phyloP scores from a whole-genome alignment of 2,797 vertebrate species.

The Manis crassicaudata region DNA sequence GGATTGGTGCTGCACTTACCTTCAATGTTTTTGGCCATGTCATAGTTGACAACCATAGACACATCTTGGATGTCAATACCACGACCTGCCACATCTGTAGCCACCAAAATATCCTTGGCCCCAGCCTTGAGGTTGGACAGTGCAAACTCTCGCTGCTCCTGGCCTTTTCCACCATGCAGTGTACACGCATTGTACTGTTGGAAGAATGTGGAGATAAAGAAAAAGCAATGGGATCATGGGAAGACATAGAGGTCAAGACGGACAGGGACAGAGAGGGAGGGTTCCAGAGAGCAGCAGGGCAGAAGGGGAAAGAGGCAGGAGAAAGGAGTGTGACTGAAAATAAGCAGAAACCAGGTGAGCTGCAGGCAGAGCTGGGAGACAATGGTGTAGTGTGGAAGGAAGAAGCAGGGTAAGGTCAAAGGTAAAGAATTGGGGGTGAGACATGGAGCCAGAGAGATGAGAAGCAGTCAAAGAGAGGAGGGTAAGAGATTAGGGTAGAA shows the following conservation, averaged over 20 bases:
- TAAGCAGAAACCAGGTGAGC: background rate
- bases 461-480: background rate
- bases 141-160: constrained; percentile 98
- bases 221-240: fast-evolving
- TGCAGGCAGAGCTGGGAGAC: background rate
- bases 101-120: constrained; percentile 99
- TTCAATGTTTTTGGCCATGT: constrained; percentile 99
- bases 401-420: background rate
- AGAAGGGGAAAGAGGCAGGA: background rate
- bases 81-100: constrained; percentile 97
- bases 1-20: constrained; percentile 84
- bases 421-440: background rate
- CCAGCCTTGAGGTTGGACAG: constrained; percentile 98
- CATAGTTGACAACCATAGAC: constrained; percentile 98
- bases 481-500: background rate
- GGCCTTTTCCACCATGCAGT: constrained; percentile 97
- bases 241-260: background rate
- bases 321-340: background rate
- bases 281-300: background rate
- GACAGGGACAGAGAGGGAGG: fast-evolving
- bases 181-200: constrained; percentile 98
- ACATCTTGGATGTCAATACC: constrained; percentile 99
- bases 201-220: background rate
- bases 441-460: background rate
- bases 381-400: no score